Conservation (phyloP, 2,888 invertebrate species). For the Yponomeuta cagnagella region DNA sequence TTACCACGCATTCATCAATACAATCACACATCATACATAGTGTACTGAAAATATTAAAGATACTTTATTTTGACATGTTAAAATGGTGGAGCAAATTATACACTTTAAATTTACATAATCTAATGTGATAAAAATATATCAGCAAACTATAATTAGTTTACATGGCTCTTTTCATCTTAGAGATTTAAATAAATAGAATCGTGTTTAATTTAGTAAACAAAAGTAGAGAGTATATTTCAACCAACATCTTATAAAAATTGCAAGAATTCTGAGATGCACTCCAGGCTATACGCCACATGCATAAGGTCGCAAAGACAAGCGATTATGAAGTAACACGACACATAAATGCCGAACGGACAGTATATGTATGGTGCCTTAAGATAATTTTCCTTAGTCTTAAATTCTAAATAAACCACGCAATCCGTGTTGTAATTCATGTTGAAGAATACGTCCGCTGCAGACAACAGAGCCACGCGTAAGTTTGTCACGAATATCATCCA, state of each 20-base stretch:
- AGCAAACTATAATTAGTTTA: not conserved
- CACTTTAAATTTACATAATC: not conserved
- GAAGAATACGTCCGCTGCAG: not conserved
- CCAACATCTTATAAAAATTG: not conserved
- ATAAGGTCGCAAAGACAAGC: not conserved
- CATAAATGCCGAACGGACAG: not conserved
- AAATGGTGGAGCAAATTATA: not conserved
- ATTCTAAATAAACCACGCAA: not conserved
- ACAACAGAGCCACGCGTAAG: not conserved
- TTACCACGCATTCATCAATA: not conserved
- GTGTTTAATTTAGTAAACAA: not conserved
- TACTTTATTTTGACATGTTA: not conserved
- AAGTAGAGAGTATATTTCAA: not conserved
- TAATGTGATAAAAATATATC: not conserved
- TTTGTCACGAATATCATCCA: not conserved
- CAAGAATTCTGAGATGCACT: not conserved
- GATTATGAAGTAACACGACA: not conserved
- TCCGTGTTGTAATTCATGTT: not conserved
- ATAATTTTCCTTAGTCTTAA: not conserved
- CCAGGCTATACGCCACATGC: not conserved
- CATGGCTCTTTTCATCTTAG: not conserved
- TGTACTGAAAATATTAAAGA: not conserved
- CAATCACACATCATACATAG: constrained; percentile 6
- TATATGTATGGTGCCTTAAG: not conserved
- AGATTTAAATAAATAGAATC: not conserved